Percentiles rank a stretch among this genome's conserved stretches.
Evolutionary conservation across 2,113 vertebrate species (phyloP).

Genomic region (Vombatus ursinus): DNA sequence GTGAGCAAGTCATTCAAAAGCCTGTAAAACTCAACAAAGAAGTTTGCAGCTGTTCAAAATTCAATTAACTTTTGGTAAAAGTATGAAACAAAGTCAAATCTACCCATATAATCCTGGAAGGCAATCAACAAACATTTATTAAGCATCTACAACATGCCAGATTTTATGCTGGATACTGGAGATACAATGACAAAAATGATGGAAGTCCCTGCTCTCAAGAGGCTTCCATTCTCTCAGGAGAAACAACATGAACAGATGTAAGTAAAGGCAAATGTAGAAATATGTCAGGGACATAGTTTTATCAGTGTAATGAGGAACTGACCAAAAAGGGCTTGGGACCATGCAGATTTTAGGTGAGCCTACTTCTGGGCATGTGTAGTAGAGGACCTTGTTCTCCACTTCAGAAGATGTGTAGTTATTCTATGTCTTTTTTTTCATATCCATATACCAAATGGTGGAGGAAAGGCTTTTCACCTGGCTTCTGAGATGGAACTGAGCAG

Average conservation of each 20-base stretch:
- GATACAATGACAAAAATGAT: neutral
- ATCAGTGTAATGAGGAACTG: neutral
- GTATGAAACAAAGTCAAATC: neutral
- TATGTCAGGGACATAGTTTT: neutral
- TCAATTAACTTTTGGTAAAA: neutral
- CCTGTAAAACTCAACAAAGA: neutral
- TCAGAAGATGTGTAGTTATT: neutral
- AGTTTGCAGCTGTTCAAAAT: neutral
- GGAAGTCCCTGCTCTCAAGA: neutral
- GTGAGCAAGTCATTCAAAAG: neutral
- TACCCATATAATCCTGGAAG: neutral
- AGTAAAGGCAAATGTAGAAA: neutral
- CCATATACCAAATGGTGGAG: neutral
- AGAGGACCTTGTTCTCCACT: neutral
- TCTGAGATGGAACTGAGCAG: neutral
- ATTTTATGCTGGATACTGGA: neutral
- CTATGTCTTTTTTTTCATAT: neutral
- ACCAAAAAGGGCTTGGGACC: neutral
- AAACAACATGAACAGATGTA: neutral
- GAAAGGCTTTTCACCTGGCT: neutral
- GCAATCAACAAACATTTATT: neutral
- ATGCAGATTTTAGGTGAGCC: neutral
- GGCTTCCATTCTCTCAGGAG: neutral
- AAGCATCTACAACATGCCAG: neutral
- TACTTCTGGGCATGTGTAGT: neutral